Percentiles rank a stretch among this genome's conserved stretches.
phyloP scores from a whole-genome alignment of 2,888 invertebrate genomes.

The Nomada ruficornis region DNA sequence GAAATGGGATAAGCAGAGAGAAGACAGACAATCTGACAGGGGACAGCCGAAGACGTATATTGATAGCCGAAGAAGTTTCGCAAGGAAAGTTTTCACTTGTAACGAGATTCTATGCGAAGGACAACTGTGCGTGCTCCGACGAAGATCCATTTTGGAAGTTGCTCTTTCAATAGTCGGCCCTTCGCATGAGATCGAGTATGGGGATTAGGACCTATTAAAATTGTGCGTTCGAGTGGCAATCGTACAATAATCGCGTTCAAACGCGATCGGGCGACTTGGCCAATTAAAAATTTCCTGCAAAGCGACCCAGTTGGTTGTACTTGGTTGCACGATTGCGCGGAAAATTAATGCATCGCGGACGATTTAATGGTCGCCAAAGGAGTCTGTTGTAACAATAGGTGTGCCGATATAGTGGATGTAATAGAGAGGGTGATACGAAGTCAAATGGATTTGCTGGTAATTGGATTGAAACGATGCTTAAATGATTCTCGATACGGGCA shows the following conservation, averaged over 20 bases:
- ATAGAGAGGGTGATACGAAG: too few relatives aligned
- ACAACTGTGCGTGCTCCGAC: slow-evolving; percentile 23
- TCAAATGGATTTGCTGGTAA: too few relatives aligned
- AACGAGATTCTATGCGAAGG: slow-evolving; percentile 42
- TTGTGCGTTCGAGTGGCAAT: slow-evolving; percentile 1
- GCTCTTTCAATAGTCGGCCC: not conserved
- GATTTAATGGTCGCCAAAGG: slow-evolving; percentile 9
- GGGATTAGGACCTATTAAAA: not conserved
- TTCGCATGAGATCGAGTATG: not conserved
- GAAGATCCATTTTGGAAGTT: slow-evolving; percentile 15
- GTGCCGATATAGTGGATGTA: not conserved
- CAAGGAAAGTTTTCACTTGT: slow-evolving; percentile 43
- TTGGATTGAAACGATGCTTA: not conserved
- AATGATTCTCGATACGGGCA: not conserved
- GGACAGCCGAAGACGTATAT: slow-evolving; percentile 36
- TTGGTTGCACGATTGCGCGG: not conserved
- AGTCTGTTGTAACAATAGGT: not conserved
- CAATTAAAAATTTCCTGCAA: slow-evolving; percentile 12
- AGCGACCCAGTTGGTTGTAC: not conserved
- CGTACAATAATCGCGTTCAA: slow-evolving; percentile 16
- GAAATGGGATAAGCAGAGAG: not conserved
- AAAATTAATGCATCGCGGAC: not conserved
- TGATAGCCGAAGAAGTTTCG: slow-evolving; percentile 47
- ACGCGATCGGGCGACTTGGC: not conserved
- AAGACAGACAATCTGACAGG: not conserved